phyloP scores from a whole-genome alignment of 92 coral and sea anemone species.

The Porites evermanni region DNA sequence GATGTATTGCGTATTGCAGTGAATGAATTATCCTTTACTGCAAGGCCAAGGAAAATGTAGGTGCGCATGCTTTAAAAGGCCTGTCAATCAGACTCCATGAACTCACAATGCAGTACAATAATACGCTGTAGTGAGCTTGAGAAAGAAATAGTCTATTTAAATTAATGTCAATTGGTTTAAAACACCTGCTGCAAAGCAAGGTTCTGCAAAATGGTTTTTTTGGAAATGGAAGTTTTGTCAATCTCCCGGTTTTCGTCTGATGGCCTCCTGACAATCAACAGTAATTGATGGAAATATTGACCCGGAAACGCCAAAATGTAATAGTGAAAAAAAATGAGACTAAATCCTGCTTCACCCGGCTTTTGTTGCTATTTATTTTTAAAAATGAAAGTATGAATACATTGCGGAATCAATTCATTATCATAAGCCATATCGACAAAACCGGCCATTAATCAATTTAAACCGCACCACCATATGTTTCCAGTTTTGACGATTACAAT shows the following conservation, averaged over 20 bases:
- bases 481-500: neutral
- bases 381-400: slow-evolving; percentile 2
- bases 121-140: neutral
- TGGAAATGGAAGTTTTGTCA: no score
- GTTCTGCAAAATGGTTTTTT: no score
- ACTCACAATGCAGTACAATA: no score
- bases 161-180: neutral
- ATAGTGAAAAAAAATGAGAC: slow-evolving; percentile 1
- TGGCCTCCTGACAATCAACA: neutral
- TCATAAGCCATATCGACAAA: slow-evolving; percentile 22
- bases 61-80: neutral
- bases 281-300: no score
- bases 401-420: neutral
- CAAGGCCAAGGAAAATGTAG: neutral
- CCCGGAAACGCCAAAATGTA: neutral
- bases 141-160: neutral
- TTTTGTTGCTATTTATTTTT: neutral
- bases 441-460: slow-evolving; percentile 8
- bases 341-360: neutral
- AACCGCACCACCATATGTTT: slow-evolving; percentile 1
- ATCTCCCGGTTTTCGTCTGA: neutral
- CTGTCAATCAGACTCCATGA: neutral
- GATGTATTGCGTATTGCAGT: neutral
- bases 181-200: neutral
- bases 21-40: neutral